Conservation (phyloP, 2,888 invertebrate genomes). For the Melanargia galathea region DNA sequence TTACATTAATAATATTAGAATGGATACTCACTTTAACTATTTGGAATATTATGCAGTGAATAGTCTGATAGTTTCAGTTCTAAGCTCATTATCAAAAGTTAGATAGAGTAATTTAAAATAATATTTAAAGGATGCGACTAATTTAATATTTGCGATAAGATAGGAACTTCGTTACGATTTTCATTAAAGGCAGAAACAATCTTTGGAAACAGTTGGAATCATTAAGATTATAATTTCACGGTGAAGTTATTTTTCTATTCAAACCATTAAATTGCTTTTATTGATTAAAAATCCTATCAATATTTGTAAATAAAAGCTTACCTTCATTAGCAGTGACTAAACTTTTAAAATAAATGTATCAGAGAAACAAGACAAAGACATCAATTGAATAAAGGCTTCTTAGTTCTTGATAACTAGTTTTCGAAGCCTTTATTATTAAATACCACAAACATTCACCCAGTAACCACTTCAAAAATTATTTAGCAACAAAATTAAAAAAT, state of each 20-base stretch:
- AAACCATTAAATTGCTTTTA: not conserved
- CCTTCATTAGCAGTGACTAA: not conserved
- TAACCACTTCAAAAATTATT: not conserved
- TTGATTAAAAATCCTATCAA: not conserved
- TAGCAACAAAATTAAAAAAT: not conserved
- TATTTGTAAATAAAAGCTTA: constrained; percentile 8
- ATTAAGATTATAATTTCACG: not conserved
- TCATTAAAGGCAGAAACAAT: not conserved
- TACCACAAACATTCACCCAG: not conserved
- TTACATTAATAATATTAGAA: too few species aligned
- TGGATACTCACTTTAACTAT: not conserved
- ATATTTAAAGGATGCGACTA: not conserved
- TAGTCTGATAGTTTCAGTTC: not conserved
- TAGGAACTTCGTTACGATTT: not conserved
- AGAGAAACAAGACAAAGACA: not conserved
- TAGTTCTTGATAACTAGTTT: not conserved
- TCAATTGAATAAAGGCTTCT: not conserved
- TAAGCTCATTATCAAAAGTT: not conserved
- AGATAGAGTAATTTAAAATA: not conserved
- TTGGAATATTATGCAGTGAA: not conserved
- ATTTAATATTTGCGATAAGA: not conserved
- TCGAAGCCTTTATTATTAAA: not conserved
- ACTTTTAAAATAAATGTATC: not conserved
- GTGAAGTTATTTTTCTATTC: not conserved
- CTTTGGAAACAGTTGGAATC: not conserved